Evolutionary conservation across 2,888 invertebrate genomes (phyloP).

Genomic region (Erebia aethiops): DNA sequence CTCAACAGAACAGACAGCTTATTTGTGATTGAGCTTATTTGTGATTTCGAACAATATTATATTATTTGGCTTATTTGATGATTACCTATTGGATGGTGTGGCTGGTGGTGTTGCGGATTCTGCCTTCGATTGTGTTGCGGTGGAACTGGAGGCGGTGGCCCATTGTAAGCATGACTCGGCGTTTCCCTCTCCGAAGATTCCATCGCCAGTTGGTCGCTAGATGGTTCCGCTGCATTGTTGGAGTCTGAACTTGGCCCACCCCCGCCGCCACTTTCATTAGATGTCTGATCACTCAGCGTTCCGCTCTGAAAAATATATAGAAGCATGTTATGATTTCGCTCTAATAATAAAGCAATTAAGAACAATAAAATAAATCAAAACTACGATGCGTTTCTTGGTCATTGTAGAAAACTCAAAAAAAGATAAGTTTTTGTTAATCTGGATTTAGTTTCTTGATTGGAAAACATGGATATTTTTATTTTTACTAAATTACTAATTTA

Average conservation of each 20-base stretch:
- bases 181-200: slow-evolving; percentile 87
- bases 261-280: slow-evolving; percentile 78
- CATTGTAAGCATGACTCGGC: slow-evolving; percentile 78
- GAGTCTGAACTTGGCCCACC: slow-evolving; percentile 83
- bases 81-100: slow-evolving; percentile 73
- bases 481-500: too few species aligned
- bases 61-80: neutral
- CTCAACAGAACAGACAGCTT: too few species aligned
- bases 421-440: too few species aligned
- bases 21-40: too few species aligned
- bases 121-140: slow-evolving; percentile 90
- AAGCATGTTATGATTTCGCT: slow-evolving; percentile 9
- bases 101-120: slow-evolving; percentile 86
- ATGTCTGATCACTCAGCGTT: slow-evolving; percentile 69
- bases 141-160: slow-evolving; percentile 82
- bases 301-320: slow-evolving; percentile 59
- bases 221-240: slow-evolving; percentile 80
- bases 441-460: too few species aligned
- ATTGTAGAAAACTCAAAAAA: too few species aligned
- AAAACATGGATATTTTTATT: too few species aligned
- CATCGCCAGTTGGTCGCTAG: slow-evolving; percentile 87
- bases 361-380: slow-evolving; percentile 2
- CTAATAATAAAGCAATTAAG: slow-evolving; percentile 7
- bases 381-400: neutral
- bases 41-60: neutral